Evolutionary conservation across 2,888 invertebrate genomes (phyloP).

Genomic region (Plusia festucae): DNA sequence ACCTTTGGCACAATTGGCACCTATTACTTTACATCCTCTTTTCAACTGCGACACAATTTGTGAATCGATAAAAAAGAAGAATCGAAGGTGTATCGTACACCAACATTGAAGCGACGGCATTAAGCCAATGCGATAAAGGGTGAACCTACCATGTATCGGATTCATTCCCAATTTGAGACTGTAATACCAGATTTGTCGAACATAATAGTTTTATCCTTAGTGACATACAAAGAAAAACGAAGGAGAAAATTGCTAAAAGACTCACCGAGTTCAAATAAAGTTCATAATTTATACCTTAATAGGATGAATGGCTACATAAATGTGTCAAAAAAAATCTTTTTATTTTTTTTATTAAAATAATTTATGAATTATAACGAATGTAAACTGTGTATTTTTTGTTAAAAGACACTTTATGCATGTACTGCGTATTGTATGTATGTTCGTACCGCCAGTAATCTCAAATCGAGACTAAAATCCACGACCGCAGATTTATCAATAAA

Average conservation of each 20-base stretch:
- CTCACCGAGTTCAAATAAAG: background rate
- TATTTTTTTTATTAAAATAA: too few relatives aligned
- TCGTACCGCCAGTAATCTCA: too few relatives aligned
- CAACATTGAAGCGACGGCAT: constrained; percentile 22
- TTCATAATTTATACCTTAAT: background rate
- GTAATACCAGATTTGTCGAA: constrained; percentile 36
- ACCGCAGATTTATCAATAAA: constrained; percentile 16
- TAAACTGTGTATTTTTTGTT: too few relatives aligned
- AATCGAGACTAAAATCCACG: constrained; percentile 34
- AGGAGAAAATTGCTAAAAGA: background rate
- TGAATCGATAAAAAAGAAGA: background rate
- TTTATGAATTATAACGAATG: too few relatives aligned
- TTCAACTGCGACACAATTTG: background rate
- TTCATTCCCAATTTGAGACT: constrained; percentile 47
- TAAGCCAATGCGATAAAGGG: constrained; percentile 34
- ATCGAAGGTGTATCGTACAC: constrained; percentile 12
- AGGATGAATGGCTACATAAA: too few relatives aligned
- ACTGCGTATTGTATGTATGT: too few relatives aligned
- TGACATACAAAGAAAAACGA: constrained; percentile 2
- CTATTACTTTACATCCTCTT: background rate
- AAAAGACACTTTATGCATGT: too few relatives aligned
- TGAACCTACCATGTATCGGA: constrained; percentile 30
- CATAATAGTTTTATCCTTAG: constrained; percentile 8
- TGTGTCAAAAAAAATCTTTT: too few relatives aligned
- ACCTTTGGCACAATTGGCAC: too few relatives aligned